Percentiles rank a stretch among this genome's conserved stretches.
phyloP scores from a whole-genome alignment of 2,113 vertebrate species.

The Drymodes brunneopygia region DNA sequence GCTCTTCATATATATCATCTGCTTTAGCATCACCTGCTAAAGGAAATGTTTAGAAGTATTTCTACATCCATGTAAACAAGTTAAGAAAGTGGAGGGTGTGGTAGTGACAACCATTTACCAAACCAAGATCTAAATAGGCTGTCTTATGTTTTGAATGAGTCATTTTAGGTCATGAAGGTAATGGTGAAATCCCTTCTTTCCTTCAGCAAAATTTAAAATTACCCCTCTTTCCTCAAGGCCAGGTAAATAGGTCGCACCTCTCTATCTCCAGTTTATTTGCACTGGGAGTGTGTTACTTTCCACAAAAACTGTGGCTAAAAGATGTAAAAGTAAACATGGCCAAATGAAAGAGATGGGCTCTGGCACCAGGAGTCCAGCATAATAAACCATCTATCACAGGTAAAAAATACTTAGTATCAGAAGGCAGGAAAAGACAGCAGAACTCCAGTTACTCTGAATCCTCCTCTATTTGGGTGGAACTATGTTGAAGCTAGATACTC shows the following conservation, averaged over 20 bases:
- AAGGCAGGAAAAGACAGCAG: background rate
- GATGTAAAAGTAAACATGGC: background rate
- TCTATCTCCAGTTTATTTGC: constrained; percentile 36
- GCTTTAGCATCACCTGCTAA: background rate
- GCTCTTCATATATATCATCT: background rate
- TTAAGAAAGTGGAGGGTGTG: constrained; percentile 1
- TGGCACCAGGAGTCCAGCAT: background rate
- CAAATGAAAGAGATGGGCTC: background rate
- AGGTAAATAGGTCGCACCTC: background rate
- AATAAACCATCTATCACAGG: background rate
- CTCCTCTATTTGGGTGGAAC: background rate
- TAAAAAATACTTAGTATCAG: background rate
- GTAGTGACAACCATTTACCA: constrained; percentile 23
- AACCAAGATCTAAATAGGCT: constrained; percentile 31
- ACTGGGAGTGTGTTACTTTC: background rate
- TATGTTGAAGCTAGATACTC: background rate
- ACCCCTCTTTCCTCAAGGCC: background rate
- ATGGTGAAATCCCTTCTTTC: background rate
- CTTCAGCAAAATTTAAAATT: background rate
- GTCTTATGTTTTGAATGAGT: constrained; percentile 48
- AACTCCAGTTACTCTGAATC: background rate
- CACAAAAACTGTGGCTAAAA: background rate
- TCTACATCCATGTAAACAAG: constrained; percentile 26
- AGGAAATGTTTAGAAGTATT: constrained; percentile 19
- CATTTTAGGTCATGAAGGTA: background rate